Conservation (phyloP, 2,888 invertebrate genomes). For the Halictus ligatus region DNA sequence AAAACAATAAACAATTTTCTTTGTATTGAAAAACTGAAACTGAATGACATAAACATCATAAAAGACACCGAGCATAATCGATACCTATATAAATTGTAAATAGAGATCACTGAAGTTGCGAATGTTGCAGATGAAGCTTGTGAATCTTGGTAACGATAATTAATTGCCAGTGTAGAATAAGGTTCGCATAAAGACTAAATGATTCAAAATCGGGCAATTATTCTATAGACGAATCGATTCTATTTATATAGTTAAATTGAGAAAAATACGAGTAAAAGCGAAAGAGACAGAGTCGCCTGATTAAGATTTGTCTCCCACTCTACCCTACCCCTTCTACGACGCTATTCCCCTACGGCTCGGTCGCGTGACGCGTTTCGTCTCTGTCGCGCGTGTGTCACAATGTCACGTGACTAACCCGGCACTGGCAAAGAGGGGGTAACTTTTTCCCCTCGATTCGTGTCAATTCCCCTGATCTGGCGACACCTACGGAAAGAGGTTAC, state of each 20-base stretch:
- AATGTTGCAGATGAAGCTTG: not conserved
- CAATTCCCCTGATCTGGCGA: no score
- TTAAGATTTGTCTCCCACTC: no score
- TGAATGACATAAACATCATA: not conserved
- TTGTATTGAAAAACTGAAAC: not conserved
- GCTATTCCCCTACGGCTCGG: no score
- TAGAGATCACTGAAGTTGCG: not conserved
- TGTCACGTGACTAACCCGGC: no score
- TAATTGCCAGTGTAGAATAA: not conserved
- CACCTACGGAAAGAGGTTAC: no score
- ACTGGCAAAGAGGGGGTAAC: no score
- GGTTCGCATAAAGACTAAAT: not conserved
- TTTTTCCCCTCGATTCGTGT: no score
- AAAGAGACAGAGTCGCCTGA: not conserved
- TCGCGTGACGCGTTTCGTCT: no score
- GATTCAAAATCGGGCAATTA: not conserved
- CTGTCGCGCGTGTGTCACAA: no score
- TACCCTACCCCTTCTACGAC: no score
- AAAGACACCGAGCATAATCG: not conserved
- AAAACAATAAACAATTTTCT: constrained; percentile 13
- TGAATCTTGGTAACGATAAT: not conserved
- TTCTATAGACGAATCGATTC: not conserved
- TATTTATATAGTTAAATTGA: no score
- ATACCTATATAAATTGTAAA: not conserved
- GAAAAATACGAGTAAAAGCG: no score